Base-by-base conservation (phyloP, 2,797 vertebrate genomes). In the Cottoperca gobio region DNA sequence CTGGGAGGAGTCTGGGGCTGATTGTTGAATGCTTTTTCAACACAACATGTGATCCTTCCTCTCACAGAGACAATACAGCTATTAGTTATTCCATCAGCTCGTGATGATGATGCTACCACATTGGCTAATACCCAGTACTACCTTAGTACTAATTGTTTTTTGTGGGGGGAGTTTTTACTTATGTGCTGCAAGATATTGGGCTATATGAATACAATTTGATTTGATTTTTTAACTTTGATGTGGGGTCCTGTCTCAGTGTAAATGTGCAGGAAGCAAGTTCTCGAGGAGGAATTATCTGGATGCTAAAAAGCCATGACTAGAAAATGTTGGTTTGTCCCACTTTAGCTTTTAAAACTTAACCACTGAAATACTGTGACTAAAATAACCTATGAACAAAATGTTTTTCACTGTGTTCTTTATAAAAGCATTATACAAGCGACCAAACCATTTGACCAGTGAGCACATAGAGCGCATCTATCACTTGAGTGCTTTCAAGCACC, bases 1-100 rank as follows among this genome's bases (percentile, higher is more conserved):
- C 24, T 40, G 10, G 40, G 33, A 64, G 58, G 53, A 43, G 40
- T 70, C 21, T 54, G 23, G 45, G 55, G 45, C 45, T 54, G 42
- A 59, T 67, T 48, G 26, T 31, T 73, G 46, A 57, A n/a, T 23
- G 55, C 16, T 48, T 70, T 62, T 64, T 33, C 16, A 40, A 73
- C 42, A 52, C 35, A 21, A 40, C 31, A 21, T 21, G 3, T 11
- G 46, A 52, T 54, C 43, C 17, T 28, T 68, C 21, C 52, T 71
- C 28, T 65, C 31, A 65, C 11, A 26, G 52, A 75, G 26, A 58
- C 13, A 37, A 19, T 23, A 58, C 17, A 55, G 17, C 14, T 9
- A 65, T 65, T 23, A 42, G 37, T 39, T 49, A n/a, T 26, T 61
- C 26, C 49, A 53, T 26, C 42, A 66, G 9, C 23, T 68, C 19